Conservation (phyloP, 2,888 invertebrate species). For the Tromatobia lineatoria region DNA sequence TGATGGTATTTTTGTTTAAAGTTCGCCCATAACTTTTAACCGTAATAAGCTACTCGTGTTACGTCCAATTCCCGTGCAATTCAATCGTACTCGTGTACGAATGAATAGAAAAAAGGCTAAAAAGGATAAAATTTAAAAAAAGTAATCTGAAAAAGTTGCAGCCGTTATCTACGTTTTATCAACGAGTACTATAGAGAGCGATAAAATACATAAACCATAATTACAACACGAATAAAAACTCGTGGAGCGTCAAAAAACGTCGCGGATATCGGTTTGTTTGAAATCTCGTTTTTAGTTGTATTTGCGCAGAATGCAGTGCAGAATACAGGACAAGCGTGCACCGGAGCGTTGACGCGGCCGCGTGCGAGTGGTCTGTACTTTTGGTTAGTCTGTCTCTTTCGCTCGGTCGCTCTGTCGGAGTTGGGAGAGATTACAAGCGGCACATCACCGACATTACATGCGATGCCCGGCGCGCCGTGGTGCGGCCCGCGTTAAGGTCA, state of each 20-base stretch:
- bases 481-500: constrained; percentile 80
- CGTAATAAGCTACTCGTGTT: not conserved
- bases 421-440: constrained; percentile 39
- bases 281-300: constrained; percentile 47
- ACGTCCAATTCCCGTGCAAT: not conserved
- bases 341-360: constrained; percentile 42
- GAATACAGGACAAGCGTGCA: constrained; percentile 45
- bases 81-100: not conserved
- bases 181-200: not conserved
- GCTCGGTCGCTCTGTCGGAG: constrained; percentile 22
- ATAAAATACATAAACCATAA: not conserved
- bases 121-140: constrained; percentile 34
- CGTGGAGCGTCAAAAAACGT: constrained; percentile 2
- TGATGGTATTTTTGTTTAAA: not conserved
- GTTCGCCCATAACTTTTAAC: not conserved
- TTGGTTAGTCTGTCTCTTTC: constrained; percentile 39
- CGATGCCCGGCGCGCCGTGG: constrained; percentile 58
- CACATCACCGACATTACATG: constrained; percentile 51
- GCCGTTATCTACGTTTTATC: constrained; percentile 62
- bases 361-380: constrained; percentile 47
- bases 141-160: constrained; percentile 5
- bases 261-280: not conserved
- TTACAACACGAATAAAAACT: not conserved
- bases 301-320: not conserved
- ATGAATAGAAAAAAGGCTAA: constrained; percentile 13